A percentile compares a stretch with the other conserved stretches of the same genome.
phyloP scores from a whole-genome alignment of 2,113 vertebrate species.

The Pungitius pungitius region DNA sequence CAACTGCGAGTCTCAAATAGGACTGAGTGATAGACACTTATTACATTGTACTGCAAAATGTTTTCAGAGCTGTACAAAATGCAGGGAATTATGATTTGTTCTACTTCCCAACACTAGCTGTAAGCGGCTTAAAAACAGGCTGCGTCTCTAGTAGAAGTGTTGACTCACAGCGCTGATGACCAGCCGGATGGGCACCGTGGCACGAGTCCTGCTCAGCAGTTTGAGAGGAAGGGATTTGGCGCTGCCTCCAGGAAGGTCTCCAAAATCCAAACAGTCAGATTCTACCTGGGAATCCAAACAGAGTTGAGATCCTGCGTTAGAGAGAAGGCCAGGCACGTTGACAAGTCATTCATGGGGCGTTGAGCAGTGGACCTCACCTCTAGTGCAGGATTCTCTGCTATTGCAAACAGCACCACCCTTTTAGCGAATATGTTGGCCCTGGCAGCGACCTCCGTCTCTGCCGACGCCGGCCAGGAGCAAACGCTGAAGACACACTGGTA shows the following conservation, averaged over 20 bases:
- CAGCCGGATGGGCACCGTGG: conserved; percentile 90
- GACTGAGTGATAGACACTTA: not conserved
- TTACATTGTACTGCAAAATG: not conserved
- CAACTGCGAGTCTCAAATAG: not conserved
- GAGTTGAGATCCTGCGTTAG: not conserved
- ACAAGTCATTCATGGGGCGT: not conserved
- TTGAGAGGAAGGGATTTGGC: conserved; percentile 90
- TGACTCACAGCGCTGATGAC: conserved; percentile 93
- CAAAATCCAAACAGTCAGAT: conserved; percentile 88
- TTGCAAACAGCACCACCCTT: conserved; percentile 87
- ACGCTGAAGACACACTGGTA: conserved; percentile 90
- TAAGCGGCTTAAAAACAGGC: not conserved
- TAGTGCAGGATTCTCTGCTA: conserved; percentile 89
- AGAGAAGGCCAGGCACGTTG: not conserved
- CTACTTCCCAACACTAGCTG: too few species aligned
- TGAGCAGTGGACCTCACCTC: conserved; percentile 80
- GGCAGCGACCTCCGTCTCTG: conserved; percentile 82
- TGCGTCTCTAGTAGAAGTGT: too few species aligned
- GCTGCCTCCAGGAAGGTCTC: conserved; percentile 87
- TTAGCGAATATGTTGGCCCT: conserved; percentile 87
- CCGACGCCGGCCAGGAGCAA: conserved; percentile 90
- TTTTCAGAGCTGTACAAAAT: not conserved
- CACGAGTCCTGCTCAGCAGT: conserved; percentile 88
- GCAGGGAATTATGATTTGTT: not conserved
- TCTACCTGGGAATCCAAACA: conserved; percentile 82